A percentile compares a stretch with the other conserved stretches of the same genome.
Conservation (phyloP, 2,888 invertebrate genomes). For the Timandra comae region DNA sequence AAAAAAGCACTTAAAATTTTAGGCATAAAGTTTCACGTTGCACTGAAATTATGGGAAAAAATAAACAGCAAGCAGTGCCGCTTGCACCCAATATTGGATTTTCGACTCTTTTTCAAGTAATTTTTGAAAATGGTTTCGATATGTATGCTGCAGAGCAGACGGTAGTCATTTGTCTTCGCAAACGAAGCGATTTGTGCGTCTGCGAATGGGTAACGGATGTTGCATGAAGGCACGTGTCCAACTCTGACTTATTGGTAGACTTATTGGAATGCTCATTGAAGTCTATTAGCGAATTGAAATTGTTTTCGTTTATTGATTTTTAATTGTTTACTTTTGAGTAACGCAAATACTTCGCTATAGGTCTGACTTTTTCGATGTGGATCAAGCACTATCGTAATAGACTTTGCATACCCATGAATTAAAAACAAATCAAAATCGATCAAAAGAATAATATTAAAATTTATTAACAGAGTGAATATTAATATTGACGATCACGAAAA, state of each 20-base stretch:
- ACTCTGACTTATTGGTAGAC: slow-evolving; percentile 61
- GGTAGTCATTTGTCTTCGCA: slow-evolving; percentile 69
- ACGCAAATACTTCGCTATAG: no score
- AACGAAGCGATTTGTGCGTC: slow-evolving; percentile 74
- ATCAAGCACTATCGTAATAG: no score
- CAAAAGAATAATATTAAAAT: no score
- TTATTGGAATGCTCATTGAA: slow-evolving; percentile 55
- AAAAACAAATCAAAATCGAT: no score
- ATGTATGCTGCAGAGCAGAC: slow-evolving; percentile 52
- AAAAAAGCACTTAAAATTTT: background rate
- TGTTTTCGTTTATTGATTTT: no score
- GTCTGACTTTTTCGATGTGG: no score
- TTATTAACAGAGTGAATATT: no score
- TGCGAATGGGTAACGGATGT: slow-evolving; percentile 69
- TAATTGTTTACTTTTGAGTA: no score
- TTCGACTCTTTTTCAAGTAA: slow-evolving; percentile 56
- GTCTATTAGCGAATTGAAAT: slow-evolving; percentile 54
- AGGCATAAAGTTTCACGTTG: background rate
- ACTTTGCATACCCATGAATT: no score
- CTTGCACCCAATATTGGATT: slow-evolving; percentile 51
- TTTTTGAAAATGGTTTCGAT: slow-evolving; percentile 62
- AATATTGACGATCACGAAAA: no score
- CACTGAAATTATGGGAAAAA: slow-evolving; percentile 17
- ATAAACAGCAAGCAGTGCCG: slow-evolving; percentile 35
- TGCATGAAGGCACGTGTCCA: slow-evolving; percentile 56